Evolutionary conservation across 1,140 invertebrate genomes (phyloP).

Genomic region (silkworm (Bombyx mori)): ASM3026992v2 NC_085123.1:8247501-8248000

Average conservation of each 20-base stretch:
- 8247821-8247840: slow-evolving; percentile 6
- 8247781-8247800: too few species aligned
- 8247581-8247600: slow-evolving; percentile 1
- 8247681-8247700: slow-evolving; percentile 13
- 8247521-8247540: too few species aligned
- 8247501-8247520: too few species aligned
- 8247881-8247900: slow-evolving; percentile 25
- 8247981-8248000: slow-evolving; percentile 51
- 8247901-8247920: slow-evolving; percentile 6
- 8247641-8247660: slow-evolving; percentile 13
- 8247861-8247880: slow-evolving; percentile 17
- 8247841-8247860: slow-evolving; percentile 12
- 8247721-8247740: slow-evolving; percentile 18
- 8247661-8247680: slow-evolving; percentile 21
- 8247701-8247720: slow-evolving; percentile 17
- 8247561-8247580: slow-evolving; percentile 1
- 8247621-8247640: slow-evolving; percentile 15
- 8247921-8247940: slow-evolving; percentile 38
- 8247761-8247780: too few species aligned
- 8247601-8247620: slow-evolving; percentile 2
- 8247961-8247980: slow-evolving; percentile 39
- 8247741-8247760: slow-evolving; percentile 11
- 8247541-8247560: not conserved
- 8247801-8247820: too few species aligned
- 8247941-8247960: slow-evolving; percentile 21